Conservation (phyloP, 1,140 invertebrate species). For the Drosophila willistoni region DNA sequence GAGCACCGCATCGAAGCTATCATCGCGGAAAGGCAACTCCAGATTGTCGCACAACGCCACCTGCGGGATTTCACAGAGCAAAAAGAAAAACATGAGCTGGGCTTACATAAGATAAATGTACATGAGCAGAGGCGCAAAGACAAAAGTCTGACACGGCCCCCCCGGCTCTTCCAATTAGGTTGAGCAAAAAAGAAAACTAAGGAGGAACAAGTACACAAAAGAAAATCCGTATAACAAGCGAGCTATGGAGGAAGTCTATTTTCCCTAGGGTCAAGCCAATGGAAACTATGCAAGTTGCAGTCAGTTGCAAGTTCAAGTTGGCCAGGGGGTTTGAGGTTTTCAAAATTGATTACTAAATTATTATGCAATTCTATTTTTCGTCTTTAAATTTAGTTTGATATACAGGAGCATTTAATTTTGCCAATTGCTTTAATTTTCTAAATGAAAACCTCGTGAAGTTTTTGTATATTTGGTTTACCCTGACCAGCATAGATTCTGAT, state of each 20-base stretch:
- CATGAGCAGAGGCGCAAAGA: constrained; percentile 83
- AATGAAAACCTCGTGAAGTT: no score
- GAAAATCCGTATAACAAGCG: constrained; percentile 20
- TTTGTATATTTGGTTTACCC: no score
- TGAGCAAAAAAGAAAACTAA: constrained; percentile 23
- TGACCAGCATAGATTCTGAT: background rate
- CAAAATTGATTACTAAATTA: constrained; percentile 1
- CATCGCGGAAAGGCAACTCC: constrained; percentile 94
- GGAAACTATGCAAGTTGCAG: background rate
- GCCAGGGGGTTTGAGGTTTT: background rate
- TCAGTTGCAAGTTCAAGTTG: background rate
- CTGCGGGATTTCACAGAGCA: constrained; percentile 82
- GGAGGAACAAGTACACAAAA: constrained; percentile 12
- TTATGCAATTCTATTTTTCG: background rate
- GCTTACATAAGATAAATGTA: constrained; percentile 1
- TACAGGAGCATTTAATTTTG: no score
- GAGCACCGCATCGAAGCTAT: constrained; percentile 96
- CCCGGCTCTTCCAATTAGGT: constrained; percentile 39
- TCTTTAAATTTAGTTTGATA: no score
- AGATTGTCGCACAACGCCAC: constrained; percentile 95
- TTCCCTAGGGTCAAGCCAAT: background rate
- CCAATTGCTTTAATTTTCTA: no score
- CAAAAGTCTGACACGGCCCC: no score
- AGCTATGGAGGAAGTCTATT: background rate
- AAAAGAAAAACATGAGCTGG: constrained; percentile 15